These are phyloP conservation scores for Chionomys nivalis DNA, from an alignment of 2,113 vertebrate genomes.

Conservation along the genomic window DNA sequence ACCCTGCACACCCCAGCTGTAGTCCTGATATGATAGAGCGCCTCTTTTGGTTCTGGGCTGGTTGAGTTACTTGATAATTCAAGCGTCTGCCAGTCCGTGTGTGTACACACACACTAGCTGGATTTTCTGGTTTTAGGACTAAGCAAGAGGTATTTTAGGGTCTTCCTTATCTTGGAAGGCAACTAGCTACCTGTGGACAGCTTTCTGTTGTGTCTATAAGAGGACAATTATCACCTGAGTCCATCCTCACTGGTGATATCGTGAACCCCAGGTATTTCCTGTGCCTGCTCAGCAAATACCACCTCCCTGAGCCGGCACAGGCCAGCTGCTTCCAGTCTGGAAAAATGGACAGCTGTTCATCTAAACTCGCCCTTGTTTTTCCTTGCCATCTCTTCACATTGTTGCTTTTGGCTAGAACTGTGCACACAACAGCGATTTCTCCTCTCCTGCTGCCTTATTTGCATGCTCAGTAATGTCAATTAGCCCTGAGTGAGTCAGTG, in stretches of 20 bases:
- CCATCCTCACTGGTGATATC: not conserved
- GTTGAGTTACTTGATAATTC: not conserved
- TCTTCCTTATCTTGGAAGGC: constrained; percentile 7
- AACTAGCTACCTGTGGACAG: constrained; percentile 6
- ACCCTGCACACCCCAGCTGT: not conserved
- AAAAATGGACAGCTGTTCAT: not conserved
- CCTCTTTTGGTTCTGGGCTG: not conserved
- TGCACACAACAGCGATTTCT: not conserved
- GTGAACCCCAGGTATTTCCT: not conserved
- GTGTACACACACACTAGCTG: not conserved
- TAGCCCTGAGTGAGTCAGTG: not conserved
- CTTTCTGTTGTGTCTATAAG: not conserved
- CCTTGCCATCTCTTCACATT: not conserved
- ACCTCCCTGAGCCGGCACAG: not conserved
- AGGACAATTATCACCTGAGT: not conserved
- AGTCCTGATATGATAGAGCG: not conserved
- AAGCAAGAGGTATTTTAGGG: not conserved
- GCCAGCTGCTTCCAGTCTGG: constrained; percentile 9
- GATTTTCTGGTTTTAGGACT: not conserved
- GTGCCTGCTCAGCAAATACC: not conserved
- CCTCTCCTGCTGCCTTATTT: not conserved
- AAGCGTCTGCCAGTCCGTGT: not conserved
- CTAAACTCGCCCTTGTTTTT: not conserved
- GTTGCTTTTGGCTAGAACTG: not conserved
- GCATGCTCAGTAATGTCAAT: not conserved